Evolutionary conservation across 2,113 vertebrate species (phyloP).

Genomic region (Tyto alba): DNA sequence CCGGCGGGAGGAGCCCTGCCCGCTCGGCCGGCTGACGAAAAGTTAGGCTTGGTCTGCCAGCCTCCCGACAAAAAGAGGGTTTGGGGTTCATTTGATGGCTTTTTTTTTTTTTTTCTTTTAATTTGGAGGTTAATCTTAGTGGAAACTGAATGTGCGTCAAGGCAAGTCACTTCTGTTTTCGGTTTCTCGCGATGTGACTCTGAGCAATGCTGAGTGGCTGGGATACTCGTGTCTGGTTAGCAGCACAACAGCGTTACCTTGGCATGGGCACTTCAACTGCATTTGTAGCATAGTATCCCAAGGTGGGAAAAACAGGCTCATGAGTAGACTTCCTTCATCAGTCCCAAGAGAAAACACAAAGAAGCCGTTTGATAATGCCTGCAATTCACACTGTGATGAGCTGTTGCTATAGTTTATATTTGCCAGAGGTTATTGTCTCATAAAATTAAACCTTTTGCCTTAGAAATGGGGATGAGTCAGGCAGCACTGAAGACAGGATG

Average conservation of each 20-base stretch:
- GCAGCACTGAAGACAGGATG: neutral
- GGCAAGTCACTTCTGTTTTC: neutral
- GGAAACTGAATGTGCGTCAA: neutral
- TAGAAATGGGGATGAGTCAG: neutral
- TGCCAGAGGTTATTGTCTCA: neutral
- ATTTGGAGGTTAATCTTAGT: neutral
- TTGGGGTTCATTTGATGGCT: fast-evolving
- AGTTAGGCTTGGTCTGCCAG: neutral
- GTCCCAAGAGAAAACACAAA: neutral
- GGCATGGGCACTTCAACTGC: fast-evolving
- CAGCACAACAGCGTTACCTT: fast-evolving
- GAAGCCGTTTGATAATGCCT: neutral
- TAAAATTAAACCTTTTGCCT: neutral
- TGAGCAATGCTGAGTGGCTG: neutral
- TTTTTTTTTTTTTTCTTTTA: fast-evolving
- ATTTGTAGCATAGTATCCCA: fast-evolving
- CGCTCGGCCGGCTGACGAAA: neutral
- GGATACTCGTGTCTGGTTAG: neutral
- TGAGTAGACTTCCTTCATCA: neutral
- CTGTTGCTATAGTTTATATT: fast-evolving
- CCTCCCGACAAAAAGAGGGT: fast-evolving
- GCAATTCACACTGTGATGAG: neutral
- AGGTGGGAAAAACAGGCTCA: neutral
- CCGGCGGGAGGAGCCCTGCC: no score
- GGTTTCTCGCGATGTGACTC: neutral